These are phyloP conservation scores for Plectrocnemia conspersa DNA, from an alignment of 1,140 invertebrate genomes.

Conservation along the genomic window DNA sequence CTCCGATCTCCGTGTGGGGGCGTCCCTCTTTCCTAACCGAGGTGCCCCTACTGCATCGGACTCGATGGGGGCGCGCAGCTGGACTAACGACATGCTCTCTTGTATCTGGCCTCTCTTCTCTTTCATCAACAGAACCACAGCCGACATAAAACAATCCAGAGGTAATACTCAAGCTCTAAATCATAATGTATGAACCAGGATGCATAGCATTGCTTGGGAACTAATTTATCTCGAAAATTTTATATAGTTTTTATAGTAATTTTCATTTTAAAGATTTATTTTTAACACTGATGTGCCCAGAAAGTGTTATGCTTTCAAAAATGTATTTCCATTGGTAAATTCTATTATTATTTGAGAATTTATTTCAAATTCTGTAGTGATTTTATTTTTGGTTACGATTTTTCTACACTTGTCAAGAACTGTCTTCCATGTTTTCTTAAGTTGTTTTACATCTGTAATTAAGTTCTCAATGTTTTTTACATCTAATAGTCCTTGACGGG, in stretches of 20 bases:
- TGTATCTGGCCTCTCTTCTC: conserved; percentile 82
- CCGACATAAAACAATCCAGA: conserved; percentile 60
- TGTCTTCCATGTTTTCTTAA: too few species aligned
- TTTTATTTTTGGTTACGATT: too few species aligned
- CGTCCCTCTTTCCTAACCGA: too few species aligned
- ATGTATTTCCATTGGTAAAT: background rate
- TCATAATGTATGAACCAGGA: too few species aligned
- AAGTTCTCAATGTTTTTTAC: too few species aligned
- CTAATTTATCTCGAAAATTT: background rate
- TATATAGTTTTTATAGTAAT: background rate
- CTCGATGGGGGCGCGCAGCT: conserved; percentile 38
- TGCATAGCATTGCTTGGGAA: background rate
- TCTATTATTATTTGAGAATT: background rate
- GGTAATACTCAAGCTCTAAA: conserved; percentile 47
- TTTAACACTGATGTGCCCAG: background rate
- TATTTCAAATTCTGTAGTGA: too few species aligned
- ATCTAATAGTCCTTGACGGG: too few species aligned
- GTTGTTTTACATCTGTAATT: too few species aligned
- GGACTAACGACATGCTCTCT: conserved; percentile 78
- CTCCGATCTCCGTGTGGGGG: too few species aligned
- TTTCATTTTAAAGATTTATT: background rate
- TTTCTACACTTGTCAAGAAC: too few species aligned
- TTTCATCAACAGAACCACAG: conserved; percentile 73
- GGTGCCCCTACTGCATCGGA: background rate
- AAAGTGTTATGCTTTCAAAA: background rate